Conservation (phyloP, 2,797 vertebrate species). For the Sebastes nivosus region DNA sequence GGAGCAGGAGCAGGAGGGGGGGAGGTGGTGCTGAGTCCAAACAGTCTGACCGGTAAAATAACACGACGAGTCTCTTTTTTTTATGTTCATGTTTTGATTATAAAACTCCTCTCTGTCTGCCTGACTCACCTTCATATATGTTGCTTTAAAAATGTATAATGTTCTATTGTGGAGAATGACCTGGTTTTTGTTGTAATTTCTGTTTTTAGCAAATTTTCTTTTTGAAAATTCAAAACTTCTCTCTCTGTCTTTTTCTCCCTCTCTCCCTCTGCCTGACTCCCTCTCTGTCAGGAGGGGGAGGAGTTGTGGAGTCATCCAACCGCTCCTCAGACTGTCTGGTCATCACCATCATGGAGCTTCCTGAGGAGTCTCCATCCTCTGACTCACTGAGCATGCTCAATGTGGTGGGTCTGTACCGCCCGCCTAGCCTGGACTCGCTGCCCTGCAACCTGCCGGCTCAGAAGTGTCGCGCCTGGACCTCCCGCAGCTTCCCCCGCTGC, state of each 20-base stretch:
- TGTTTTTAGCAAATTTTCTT: too few relatives aligned
- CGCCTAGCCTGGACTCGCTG: slow-evolving; percentile 81
- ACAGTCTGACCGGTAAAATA: slow-evolving; percentile 73
- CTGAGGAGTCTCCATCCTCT: slow-evolving; percentile 80
- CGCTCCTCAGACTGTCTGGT: slow-evolving; percentile 88
- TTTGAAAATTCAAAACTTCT: too few relatives aligned
- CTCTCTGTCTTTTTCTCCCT: too few relatives aligned
- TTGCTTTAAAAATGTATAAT: too few relatives aligned
- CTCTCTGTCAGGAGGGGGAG: neutral
- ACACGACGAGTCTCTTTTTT: neutral
- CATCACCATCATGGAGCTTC: slow-evolving; percentile 91
- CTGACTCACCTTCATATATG: neutral
- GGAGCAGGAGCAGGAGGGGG: slow-evolving; percentile 36
- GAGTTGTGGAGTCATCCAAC: slow-evolving; percentile 30
- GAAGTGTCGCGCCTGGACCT: slow-evolving; percentile 84
- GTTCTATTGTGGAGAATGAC: too few relatives aligned
- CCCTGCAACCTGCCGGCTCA: slow-evolving; percentile 80
- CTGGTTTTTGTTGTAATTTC: too few relatives aligned
- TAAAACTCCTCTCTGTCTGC: neutral
- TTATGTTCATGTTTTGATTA: neutral
- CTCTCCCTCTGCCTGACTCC: neutral
- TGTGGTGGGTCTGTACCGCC: slow-evolving; percentile 85
- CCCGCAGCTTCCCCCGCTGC: slow-evolving; percentile 84
- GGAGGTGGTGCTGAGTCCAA: slow-evolving; percentile 87
- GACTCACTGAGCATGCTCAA: slow-evolving; percentile 86